Evolutionary conservation across 37 sponge, comb jelly and placozoan species (phyloP).

Genomic region (Hormiphora californensis): DNA sequence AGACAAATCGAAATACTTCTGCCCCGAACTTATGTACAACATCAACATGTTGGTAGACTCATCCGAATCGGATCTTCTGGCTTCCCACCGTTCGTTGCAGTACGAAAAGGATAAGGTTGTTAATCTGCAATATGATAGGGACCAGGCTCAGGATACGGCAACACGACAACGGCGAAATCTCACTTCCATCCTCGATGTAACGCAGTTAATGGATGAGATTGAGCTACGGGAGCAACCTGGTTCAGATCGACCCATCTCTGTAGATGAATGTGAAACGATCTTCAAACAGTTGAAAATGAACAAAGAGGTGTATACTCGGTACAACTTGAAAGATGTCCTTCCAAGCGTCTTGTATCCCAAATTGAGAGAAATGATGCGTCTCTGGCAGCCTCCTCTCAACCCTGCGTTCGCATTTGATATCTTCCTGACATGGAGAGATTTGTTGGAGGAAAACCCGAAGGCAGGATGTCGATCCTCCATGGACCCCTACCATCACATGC

Average conservation of each 20-base stretch:
- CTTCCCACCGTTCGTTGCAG: constrained; percentile 57
- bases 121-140: constrained; percentile 71
- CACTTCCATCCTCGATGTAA: neutral
- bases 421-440: constrained; percentile 57
- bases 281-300: constrained; percentile 61
- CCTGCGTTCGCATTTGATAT: constrained; percentile 7
- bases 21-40: constrained; percentile 82
- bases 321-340: constrained; percentile 69
- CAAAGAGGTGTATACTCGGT: constrained; percentile 37
- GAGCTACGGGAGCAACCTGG: neutral
- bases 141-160: constrained; percentile 54
- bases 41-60: constrained; percentile 76
- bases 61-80: constrained; percentile 73
- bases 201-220: neutral
- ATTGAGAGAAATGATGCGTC: constrained; percentile 46
- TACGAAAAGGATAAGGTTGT: constrained; percentile 76
- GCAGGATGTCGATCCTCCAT: neutral
- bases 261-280: constrained; percentile 73
- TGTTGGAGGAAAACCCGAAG: constrained; percentile 49
- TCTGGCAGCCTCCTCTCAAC: constrained; percentile 36
- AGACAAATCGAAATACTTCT: constrained; percentile 50
- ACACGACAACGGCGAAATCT: neutral
- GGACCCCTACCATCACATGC: constrained; percentile 68
- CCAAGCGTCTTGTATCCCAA: constrained; percentile 73
- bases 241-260: constrained; percentile 56